Conservation (phyloP, 2,888 invertebrate genomes). For the Drosophila robusta region DNA sequence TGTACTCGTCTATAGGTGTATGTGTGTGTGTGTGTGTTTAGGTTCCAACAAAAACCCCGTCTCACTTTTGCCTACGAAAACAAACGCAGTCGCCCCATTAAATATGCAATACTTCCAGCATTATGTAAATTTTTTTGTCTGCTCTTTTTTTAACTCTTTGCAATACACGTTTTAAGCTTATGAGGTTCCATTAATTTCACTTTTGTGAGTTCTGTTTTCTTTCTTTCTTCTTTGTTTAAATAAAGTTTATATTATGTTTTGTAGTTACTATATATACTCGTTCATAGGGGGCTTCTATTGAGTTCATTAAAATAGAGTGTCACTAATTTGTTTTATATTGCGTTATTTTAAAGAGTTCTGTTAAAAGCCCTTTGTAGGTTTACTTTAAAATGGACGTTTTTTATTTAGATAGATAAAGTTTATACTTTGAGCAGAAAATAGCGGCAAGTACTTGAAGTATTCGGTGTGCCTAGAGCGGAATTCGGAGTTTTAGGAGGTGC, state of each 20-base stretch:
- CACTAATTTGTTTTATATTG: constrained; percentile 30
- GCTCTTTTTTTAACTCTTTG: constrained; percentile 15
- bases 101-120: constrained; percentile 65
- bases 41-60: constrained; percentile 28
- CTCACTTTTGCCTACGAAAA: constrained; percentile 52
- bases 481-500: constrained; percentile 23
- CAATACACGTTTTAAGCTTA: constrained; percentile 60
- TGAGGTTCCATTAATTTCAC: constrained; percentile 71
- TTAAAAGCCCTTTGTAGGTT: constrained; percentile 50
- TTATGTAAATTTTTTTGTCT: constrained; percentile 51
- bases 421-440: constrained; percentile 64
- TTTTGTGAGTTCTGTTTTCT: constrained; percentile 42
- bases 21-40: constrained; percentile 29
- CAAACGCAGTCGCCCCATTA: constrained; percentile 71
- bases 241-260: constrained; percentile 22
- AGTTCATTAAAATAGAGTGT: constrained; percentile 23
- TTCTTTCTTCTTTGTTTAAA: background rate
- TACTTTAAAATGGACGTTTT: constrained; percentile 75
- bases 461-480: constrained; percentile 36
- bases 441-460: constrained; percentile 53
- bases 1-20: constrained; percentile 12
- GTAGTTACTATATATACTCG: constrained; percentile 5
- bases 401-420: constrained; percentile 59
- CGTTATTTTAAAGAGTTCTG: constrained; percentile 19
- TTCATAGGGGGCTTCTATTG: constrained; percentile 4